Evolutionary conservation across 2,113 vertebrate genomes (phyloP).

Genomic region (Hucho hucho): DNA sequence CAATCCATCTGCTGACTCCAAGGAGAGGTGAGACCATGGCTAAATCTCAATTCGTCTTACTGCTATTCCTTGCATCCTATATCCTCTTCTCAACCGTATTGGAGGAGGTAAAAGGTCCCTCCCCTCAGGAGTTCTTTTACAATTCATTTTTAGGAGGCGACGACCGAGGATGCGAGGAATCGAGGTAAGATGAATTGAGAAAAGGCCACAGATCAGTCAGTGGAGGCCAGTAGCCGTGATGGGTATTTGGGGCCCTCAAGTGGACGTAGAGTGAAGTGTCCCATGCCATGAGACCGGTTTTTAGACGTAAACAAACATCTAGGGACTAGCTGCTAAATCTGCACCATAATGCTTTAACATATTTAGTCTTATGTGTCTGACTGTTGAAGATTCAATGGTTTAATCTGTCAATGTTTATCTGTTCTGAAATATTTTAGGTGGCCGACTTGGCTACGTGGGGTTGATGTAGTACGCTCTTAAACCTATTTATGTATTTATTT

Average conservation of each 20-base stretch:
- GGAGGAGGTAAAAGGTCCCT: not conserved
- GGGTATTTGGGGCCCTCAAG: conserved; percentile 32
- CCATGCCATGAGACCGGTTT: conserved; percentile 42
- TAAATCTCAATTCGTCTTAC: not conserved
- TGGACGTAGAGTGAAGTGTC: conserved; percentile 18
- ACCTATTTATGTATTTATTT: too few relatives aligned
- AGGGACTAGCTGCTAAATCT: not conserved
- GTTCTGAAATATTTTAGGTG: too few relatives aligned
- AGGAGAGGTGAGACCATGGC: conserved; percentile 73
- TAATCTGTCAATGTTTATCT: too few relatives aligned
- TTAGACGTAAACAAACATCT: conserved; percentile 20
- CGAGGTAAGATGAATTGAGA: too few relatives aligned
- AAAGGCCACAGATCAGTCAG: not conserved
- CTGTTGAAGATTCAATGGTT: not conserved
- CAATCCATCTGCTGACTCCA: conserved; percentile 48
- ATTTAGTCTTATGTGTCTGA: not conserved
- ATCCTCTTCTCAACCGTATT: not conserved
- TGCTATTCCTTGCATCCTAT: too few relatives aligned
- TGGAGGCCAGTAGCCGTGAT: not conserved
- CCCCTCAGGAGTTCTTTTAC: too few relatives aligned
- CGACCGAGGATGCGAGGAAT: too few relatives aligned
- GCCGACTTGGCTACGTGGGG: too few relatives aligned
- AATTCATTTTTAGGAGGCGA: too few relatives aligned
- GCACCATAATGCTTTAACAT: not conserved
- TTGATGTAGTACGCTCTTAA: too few relatives aligned